Evolutionary conservation across 1,140 invertebrate species (phyloP).

Genomic region (Amphibalanus amphitrite): DNA sequence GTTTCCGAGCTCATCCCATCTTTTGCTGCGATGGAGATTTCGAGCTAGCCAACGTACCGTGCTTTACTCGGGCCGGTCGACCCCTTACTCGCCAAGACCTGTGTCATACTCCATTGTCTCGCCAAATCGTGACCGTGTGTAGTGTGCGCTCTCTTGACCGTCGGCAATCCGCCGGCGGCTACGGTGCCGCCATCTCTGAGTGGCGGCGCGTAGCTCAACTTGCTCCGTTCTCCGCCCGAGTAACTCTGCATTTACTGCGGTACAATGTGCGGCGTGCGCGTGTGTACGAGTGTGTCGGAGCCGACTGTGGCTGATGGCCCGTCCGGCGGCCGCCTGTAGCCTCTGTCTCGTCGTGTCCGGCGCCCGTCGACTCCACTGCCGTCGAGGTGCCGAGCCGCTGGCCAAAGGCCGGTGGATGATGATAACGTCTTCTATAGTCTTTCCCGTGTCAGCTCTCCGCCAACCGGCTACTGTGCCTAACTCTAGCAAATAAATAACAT

Average conservation of each 20-base stretch:
- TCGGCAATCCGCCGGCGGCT: no score
- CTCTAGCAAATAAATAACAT: not conserved
- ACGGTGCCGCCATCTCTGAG: not conserved
- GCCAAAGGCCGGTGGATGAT: not conserved
- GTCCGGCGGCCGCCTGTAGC: no score
- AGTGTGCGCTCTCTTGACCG: no score
- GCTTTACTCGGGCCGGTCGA: no score
- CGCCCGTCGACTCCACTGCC: not conserved
- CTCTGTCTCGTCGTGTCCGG: not conserved
- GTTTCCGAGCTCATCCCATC: no score
- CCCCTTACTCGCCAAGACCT: no score
- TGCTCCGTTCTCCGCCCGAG: not conserved
- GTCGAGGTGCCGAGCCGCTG: not conserved
- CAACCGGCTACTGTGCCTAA: not conserved
- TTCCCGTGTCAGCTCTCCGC: not conserved
- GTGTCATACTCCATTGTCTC: no score
- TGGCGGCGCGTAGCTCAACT: not conserved
- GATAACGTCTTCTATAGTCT: not conserved
- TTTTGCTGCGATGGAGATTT: no score
- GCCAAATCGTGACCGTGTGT: no score
- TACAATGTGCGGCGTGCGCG: not conserved
- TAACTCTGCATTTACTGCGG: not conserved
- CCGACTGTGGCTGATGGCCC: no score
- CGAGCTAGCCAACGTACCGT: no score
- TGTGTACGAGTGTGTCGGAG: no score